phyloP scores from a whole-genome alignment of 2,888 invertebrate genomes.

The Poecilus cupreus region DNA sequence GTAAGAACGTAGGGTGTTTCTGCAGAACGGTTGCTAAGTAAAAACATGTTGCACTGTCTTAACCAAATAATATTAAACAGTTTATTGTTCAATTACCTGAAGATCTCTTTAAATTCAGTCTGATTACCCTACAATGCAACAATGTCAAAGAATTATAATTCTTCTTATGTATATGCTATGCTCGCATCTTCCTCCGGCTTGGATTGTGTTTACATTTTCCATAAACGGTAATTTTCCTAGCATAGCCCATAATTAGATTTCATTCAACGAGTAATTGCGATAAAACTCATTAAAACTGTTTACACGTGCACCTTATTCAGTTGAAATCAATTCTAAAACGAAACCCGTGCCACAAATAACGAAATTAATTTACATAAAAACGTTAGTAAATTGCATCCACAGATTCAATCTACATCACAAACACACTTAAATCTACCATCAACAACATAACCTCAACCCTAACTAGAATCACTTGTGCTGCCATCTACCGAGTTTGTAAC shows the following conservation, averaged over 20 bases:
- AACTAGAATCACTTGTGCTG: neutral
- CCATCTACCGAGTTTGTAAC: neutral
- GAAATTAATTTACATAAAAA: neutral
- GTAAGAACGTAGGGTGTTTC: too few species aligned
- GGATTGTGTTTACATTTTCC: neutral
- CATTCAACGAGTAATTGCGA: neutral
- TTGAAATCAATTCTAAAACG: neutral
- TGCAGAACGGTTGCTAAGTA: too few species aligned
- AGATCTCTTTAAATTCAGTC: too few species aligned
- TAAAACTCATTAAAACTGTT: neutral
- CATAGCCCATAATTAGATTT: neutral
- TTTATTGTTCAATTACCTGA: too few species aligned
- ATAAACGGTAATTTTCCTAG: neutral
- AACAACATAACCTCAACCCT: neutral
- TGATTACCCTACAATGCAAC: too few species aligned
- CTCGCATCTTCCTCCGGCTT: too few species aligned
- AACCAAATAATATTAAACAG: too few species aligned
- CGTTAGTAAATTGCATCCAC: neutral
- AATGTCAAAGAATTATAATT: too few species aligned
- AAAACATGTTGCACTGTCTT: too few species aligned
- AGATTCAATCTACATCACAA: neutral
- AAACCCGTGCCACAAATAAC: neutral
- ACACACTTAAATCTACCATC: neutral
- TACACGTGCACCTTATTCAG: neutral
- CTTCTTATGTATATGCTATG: too few species aligned